These are phyloP conservation scores for Siphamia tubifer DNA, from an alignment of 2,113 vertebrate species.

Conservation along the genomic window DNA sequence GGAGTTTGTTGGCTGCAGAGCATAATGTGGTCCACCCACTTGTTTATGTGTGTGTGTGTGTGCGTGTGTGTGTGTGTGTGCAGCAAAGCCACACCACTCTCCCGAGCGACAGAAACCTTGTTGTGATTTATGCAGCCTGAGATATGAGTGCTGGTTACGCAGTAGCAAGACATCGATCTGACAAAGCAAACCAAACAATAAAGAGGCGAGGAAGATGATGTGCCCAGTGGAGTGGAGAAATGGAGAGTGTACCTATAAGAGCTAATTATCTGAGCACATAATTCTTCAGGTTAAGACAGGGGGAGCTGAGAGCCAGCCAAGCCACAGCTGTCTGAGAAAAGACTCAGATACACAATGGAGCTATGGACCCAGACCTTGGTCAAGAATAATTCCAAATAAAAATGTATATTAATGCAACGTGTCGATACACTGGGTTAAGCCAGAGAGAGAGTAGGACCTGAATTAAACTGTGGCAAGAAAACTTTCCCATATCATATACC, in stretches of 20 bases:
- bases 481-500: neutral
- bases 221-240: slow-evolving; percentile 84
- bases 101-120: slow-evolving; percentile 82
- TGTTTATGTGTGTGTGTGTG: slow-evolving; percentile 49
- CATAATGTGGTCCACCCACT: slow-evolving; percentile 66
- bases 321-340: slow-evolving; percentile 62
- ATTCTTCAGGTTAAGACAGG: slow-evolving; percentile 84
- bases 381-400: slow-evolving; percentile 47
- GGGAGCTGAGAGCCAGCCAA: slow-evolving; percentile 65
- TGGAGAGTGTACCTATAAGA: slow-evolving; percentile 84
- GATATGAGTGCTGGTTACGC: slow-evolving; percentile 83
- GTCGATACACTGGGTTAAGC: slow-evolving; percentile 13
- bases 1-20: slow-evolving; percentile 54
- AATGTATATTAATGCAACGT: slow-evolving; percentile 3
- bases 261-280: slow-evolving; percentile 84
- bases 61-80: slow-evolving; percentile 20
- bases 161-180: slow-evolving; percentile 86
- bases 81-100: slow-evolving; percentile 68
- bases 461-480: slow-evolving; percentile 16
- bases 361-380: slow-evolving; percentile 49
- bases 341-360: slow-evolving; percentile 36
- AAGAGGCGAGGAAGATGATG: slow-evolving; percentile 85
- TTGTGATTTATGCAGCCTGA: slow-evolving; percentile 83
- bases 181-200: slow-evolving; percentile 86
- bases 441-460: neutral